Conservation (phyloP, 2,888 invertebrate genomes). For the Lamellibrachia satsuma region DNA sequence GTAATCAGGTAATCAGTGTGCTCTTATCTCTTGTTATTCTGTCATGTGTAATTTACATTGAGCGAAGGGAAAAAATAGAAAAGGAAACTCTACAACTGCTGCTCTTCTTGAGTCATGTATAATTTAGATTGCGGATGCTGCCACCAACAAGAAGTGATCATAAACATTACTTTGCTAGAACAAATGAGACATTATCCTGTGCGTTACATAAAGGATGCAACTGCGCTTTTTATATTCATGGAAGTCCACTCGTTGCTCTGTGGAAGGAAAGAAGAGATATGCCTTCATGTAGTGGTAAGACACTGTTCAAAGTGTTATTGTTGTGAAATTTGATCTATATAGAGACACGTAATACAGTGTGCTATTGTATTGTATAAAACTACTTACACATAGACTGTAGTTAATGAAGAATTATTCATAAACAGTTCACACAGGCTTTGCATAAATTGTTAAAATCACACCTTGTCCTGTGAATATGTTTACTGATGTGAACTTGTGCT, state of each 20-base stretch:
- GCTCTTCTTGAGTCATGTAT: background rate
- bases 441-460: background rate
- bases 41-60: background rate
- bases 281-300: background rate
- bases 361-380: background rate
- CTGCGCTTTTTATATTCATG: background rate
- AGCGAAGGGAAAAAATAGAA: background rate
- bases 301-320: background rate
- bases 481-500: background rate
- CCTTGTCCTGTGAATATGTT: background rate
- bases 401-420: background rate
- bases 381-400: background rate
- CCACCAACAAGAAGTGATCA: background rate
- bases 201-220: background rate
- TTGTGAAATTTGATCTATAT: background rate
- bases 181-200: background rate
- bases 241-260: background rate
- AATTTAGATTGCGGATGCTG: background rate
- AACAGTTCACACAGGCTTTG: background rate
- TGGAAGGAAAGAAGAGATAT: background rate
- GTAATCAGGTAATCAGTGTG: background rate
- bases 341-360: background rate
- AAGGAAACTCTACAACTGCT: background rate
- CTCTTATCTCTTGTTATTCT: background rate
- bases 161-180: background rate